These are phyloP conservation scores for Drosophila lini DNA, from an alignment of 1,140 invertebrate genomes.

Conservation along the genomic window DNA sequence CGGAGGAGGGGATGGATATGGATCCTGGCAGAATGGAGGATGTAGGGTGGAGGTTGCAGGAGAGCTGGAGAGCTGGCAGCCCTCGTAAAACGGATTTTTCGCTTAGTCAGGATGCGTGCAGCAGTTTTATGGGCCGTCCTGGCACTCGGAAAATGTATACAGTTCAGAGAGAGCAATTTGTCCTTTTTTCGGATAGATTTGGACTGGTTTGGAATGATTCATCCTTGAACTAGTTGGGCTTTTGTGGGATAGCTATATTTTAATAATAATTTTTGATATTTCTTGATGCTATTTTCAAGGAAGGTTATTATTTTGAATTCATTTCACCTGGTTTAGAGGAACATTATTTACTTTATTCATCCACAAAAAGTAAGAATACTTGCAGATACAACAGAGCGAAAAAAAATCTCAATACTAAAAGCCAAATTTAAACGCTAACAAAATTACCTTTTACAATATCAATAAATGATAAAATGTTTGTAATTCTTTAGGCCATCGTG, in stretches of 20 bases:
- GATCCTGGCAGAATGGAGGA: constrained; percentile 5
- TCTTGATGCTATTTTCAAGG: not conserved
- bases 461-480: not conserved
- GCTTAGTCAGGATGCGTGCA: constrained; percentile 70
- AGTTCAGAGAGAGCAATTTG: constrained; percentile 3
- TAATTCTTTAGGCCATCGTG: not conserved
- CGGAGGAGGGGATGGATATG: constrained; percentile 15
- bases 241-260: not conserved
- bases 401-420: not conserved
- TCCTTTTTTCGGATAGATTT: not conserved
- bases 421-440: not conserved
- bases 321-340: not conserved
- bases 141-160: constrained; percentile 74
- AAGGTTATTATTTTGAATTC: not conserved
- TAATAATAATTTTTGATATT: not conserved
- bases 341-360: too few species aligned
- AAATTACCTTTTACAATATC: not conserved
- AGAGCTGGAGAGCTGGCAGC: constrained; percentile 47
- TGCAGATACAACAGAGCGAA: not conserved
- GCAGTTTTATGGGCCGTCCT: constrained; percentile 55
- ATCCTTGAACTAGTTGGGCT: not conserved
- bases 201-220: not conserved
- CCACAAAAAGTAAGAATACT: not conserved
- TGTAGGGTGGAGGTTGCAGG: constrained; percentile 1
- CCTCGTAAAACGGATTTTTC: constrained; percentile 73